Base-by-base conservation (phyloP, 2,113 vertebrate genomes). In the Catharus fuscescens region DNA sequence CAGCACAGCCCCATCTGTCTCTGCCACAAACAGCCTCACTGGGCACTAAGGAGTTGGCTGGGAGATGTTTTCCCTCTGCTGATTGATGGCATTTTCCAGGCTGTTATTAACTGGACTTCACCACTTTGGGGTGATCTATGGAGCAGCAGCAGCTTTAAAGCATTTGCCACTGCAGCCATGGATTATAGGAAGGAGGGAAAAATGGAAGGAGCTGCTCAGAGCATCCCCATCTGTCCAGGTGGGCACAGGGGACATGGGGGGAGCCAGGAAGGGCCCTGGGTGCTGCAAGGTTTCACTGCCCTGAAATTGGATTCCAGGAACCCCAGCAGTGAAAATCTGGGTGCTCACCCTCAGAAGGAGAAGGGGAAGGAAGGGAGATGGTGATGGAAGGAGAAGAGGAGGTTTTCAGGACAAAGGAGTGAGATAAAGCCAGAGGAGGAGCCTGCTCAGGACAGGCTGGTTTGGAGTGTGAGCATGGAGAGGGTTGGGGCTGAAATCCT, bases 101-200 rank as follows among this genome's bases (percentile, higher is more conserved):
- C 93, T 64, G 90, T 97, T 98, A 98, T 98, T 96, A 98, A 97
- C 92, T 54, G 95, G 95, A 97, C 96, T 93, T 92, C 47, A 91
- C 94, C 96, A 97, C 94, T 97, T 97, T 91, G 86, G 64, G 94
- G 91, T 97, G 96, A 98, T 98, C 97, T 98, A 97, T 97, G 90
- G 94, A 97, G 92, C 78, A 24, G 96, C n/a, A 92, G 95, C 94
- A 95, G 92, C 97, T 86, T 94, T 93, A 96, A 97, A 98, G 96
- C 84, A 71, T 90, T 97, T 95, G 96, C 86, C 87, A 94, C 91
- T 92, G 77, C 59, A 95, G 97, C n/a, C 31, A 12, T 28, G 89
- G 96, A 91, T 97, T 97, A 95, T 18, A 61, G 70, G 86, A 88
- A 88, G 96, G 94, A 94, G 80, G 74, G 44, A 97, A 93, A 96